Conservation (phyloP, 2,797 vertebrate species). For the Chaetophractus vellerosus region DNA sequence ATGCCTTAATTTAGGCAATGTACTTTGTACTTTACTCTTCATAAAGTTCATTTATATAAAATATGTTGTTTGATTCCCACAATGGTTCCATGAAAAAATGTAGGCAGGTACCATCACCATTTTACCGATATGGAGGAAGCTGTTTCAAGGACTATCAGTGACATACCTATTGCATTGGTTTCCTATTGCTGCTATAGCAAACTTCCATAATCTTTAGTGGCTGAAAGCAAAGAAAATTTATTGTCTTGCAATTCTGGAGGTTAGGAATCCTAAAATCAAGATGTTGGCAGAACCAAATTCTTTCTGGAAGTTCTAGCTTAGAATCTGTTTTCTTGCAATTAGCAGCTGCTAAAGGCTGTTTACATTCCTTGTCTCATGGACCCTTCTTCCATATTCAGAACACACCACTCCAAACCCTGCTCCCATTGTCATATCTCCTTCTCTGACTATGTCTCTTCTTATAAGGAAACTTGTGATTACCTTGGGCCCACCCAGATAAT, state of each 20-base stretch:
- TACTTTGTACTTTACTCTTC: fast-evolving
- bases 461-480: fast-evolving
- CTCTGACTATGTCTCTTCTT: background rate
- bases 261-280: background rate
- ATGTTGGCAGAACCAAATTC: background rate
- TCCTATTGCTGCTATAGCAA: background rate
- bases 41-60: fast-evolving
- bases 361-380: background rate
- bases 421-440: background rate
- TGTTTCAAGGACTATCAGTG: fast-evolving
- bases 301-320: background rate
- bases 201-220: background rate
- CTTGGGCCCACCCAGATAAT: fast-evolving
- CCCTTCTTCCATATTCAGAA: background rate
- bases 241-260: background rate
- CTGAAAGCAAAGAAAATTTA: fast-evolving
- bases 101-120: too few species aligned
- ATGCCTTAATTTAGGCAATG: background rate
- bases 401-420: fast-evolving
- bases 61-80: fast-evolving
- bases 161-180: fast-evolving
- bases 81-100: fast-evolving
- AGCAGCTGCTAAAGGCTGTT: too few species aligned
- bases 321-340: fast-evolving
- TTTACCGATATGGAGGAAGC: background rate